These are phyloP conservation scores for Gorsachius goisagi DNA, from an alignment of 2,113 vertebrate genomes.

Conservation along the genomic window DNA sequence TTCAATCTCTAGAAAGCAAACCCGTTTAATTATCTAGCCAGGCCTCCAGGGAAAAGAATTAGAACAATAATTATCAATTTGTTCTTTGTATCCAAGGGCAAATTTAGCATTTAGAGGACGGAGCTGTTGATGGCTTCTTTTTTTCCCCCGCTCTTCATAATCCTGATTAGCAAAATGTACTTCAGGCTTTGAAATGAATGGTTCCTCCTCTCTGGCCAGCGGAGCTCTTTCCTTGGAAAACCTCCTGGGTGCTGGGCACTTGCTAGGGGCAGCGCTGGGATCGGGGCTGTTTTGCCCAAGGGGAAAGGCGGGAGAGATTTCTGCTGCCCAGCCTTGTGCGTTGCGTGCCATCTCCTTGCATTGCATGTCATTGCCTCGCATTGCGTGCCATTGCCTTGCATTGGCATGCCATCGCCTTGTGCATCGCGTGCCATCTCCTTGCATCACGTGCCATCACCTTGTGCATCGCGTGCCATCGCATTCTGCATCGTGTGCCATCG, in stretches of 20 bases:
- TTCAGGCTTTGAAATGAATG: background rate
- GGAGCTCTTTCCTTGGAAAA: background rate
- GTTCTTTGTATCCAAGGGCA: constrained; percentile 69
- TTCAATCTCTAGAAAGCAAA: constrained; percentile 36
- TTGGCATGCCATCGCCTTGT: no score
- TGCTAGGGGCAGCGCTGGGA: background rate
- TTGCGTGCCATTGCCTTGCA: no score
- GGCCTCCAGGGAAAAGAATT: constrained; percentile 61
- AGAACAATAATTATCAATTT: constrained; percentile 72
- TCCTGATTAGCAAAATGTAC: constrained; percentile 38
- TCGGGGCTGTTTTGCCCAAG: background rate
- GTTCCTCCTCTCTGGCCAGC: background rate
- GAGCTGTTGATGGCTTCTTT: background rate
- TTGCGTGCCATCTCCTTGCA: no score
- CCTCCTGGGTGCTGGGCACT: background rate
- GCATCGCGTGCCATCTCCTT: no score
- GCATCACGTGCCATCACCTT: no score
- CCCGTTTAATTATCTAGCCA: constrained; percentile 55
- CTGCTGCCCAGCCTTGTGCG: no score
- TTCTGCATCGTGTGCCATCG: no score
- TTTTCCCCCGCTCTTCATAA: background rate
- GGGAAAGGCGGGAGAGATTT: background rate
- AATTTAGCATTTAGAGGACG: constrained; percentile 28
- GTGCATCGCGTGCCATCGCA: no score
- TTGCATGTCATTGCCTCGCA: no score